Evolutionary conservation across 1,140 invertebrate genomes (phyloP).

Genomic region (Chionoecetes opilio): DNA sequence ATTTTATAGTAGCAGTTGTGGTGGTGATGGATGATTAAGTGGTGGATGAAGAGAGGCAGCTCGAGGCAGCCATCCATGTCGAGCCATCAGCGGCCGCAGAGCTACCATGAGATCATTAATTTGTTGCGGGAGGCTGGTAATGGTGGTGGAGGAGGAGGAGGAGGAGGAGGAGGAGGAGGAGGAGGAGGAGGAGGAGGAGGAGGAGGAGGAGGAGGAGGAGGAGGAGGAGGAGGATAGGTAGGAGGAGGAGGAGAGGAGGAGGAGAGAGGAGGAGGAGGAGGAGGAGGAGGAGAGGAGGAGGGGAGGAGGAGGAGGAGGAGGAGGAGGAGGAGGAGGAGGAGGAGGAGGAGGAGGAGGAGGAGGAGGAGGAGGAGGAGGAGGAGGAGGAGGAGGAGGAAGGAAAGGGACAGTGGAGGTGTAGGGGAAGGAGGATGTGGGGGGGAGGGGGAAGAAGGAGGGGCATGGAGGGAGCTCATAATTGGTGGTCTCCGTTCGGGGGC

Average conservation of each 20-base stretch:
- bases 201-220: background rate
- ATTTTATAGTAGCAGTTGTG: background rate
- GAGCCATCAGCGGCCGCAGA: too few relatives aligned
- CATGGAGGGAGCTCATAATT: conserved; percentile 10
- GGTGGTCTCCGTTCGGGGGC: conserved; percentile 50
- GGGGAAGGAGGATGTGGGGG: background rate
- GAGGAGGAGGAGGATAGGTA: background rate
- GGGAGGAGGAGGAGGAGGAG: too few relatives aligned
- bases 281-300: too few relatives aligned
- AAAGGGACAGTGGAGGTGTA: background rate
- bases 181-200: background rate
- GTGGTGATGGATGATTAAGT: too few relatives aligned
- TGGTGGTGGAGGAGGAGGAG: too few relatives aligned
- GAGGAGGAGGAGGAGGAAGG: too few relatives aligned
- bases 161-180: too few relatives aligned
- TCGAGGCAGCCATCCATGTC: too few relatives aligned
- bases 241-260: background rate
- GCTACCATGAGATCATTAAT: too few relatives aligned
- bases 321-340: background rate
- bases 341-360: background rate
- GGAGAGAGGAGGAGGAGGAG: background rate
- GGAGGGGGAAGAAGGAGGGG: conserved; percentile 16
- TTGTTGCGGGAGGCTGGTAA: too few relatives aligned
- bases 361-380: background rate
- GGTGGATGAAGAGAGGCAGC: too few relatives aligned